These are phyloP conservation scores for Drosophila aldrichi DNA, from an alignment of 2,888 invertebrate genomes.

Conservation along the genomic window DNA sequence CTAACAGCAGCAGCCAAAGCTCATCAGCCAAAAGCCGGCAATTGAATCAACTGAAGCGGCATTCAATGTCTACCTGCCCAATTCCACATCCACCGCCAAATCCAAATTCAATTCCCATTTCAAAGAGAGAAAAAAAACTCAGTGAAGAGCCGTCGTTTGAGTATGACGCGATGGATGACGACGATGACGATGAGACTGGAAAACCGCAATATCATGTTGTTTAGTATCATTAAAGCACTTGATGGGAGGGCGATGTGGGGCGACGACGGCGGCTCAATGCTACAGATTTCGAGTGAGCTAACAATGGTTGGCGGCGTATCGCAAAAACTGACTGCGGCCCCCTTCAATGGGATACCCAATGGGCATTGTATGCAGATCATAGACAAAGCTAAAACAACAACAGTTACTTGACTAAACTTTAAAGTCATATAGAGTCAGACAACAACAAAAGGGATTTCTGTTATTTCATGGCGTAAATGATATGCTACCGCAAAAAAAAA, in stretches of 20 bases:
- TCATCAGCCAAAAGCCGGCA: conserved; percentile 57
- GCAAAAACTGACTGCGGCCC: conserved; percentile 23
- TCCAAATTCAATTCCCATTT: conserved; percentile 50
- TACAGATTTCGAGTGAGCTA: conserved; percentile 62
- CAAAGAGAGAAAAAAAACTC: conserved; percentile 15
- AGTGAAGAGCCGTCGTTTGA: conserved; percentile 28
- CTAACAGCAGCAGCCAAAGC: conserved; percentile 55
- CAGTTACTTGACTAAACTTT: conserved; percentile 33
- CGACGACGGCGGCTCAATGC: conserved; percentile 44
- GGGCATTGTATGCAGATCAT: conserved; percentile 74
- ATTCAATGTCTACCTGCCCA: conserved; percentile 74
- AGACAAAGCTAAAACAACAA: conserved; percentile 33
- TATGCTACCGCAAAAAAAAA: conserved; percentile 55
- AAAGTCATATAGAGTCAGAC: conserved; percentile 3
- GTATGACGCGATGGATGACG: conserved; percentile 38
- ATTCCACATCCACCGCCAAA: conserved; percentile 20
- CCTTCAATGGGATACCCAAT: conserved; percentile 36
- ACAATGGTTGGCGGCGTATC: conserved; percentile 54
- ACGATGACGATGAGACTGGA: conserved; percentile 29
- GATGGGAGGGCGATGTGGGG: neutral
- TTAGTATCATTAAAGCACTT: conserved; percentile 66
- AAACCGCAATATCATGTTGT: conserved; percentile 72
- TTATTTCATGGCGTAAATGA: conserved; percentile 44
- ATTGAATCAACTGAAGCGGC: conserved; percentile 57
- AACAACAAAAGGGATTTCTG: conserved; percentile 38